phyloP scores from a whole-genome alignment of 2,888 invertebrate genomes.

The Caenorhabditis drosophilae region DNA sequence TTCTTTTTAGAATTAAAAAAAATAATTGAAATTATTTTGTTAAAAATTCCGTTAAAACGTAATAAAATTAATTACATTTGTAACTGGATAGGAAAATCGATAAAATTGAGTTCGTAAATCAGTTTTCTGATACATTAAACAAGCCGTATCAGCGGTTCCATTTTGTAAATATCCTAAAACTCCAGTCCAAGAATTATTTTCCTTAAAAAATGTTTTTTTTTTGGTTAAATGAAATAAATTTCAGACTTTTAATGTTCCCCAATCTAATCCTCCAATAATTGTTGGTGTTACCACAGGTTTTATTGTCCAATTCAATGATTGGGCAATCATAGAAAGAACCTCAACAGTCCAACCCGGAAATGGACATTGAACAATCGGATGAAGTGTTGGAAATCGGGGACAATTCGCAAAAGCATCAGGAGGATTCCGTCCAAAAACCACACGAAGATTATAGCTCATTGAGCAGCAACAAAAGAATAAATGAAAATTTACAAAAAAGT shows the following conservation, averaged over 20 bases:
- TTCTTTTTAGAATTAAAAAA: no score
- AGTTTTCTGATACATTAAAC: constrained; percentile 55
- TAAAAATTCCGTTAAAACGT: background rate
- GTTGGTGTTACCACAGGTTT: constrained; percentile 25
- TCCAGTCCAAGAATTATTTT: constrained; percentile 45
- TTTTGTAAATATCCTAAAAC: constrained; percentile 56
- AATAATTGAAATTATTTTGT: no score
- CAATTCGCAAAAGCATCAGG: constrained; percentile 58
- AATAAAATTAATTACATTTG: constrained; percentile 28
- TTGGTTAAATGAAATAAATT: background rate
- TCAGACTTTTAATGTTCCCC: constrained; percentile 33
- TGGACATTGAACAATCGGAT: constrained; percentile 49
- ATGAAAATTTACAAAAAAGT: no score
- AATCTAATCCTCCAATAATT: constrained; percentile 37
- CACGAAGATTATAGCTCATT: constrained; percentile 47
- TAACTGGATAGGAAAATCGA: constrained; percentile 53
- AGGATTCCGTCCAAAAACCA: constrained; percentile 54
- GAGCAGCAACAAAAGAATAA: no score
- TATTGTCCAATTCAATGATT: constrained; percentile 34
- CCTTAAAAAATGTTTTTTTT: background rate
- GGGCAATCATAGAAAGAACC: constrained; percentile 41
- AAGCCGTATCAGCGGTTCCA: constrained; percentile 51
- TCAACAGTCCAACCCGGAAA: constrained; percentile 59
- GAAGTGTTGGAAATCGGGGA: constrained; percentile 46
- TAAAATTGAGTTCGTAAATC: constrained; percentile 44